phyloP scores from a whole-genome alignment of 2,113 vertebrate genomes.

The Dasypus novemcinctus region DNA sequence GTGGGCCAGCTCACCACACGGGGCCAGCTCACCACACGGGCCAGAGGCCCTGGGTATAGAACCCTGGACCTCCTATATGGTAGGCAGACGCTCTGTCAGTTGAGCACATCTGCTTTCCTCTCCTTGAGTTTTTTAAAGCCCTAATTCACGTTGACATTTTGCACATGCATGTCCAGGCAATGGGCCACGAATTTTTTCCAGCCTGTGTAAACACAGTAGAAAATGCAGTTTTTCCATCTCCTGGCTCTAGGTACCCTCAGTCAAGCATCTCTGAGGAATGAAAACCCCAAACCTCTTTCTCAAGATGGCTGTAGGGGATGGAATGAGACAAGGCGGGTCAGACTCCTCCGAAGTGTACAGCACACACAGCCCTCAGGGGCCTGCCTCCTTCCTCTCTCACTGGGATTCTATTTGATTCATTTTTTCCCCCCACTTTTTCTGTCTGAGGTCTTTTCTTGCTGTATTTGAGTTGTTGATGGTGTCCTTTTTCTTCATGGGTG shows the following conservation, averaged over 20 bases:
- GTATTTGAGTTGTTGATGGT: neutral
- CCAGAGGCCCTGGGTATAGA: too few relatives aligned
- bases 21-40: too few relatives aligned
- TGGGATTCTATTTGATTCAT: fast-evolving
- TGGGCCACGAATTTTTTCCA: fast-evolving
- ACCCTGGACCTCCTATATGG: too few relatives aligned
- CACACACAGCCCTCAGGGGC: fast-evolving
- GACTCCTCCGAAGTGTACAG: neutral
- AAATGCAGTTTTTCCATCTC: neutral
- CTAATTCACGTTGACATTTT: fast-evolving
- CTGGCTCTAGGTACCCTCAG: too few relatives aligned
- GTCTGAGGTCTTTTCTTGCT: neutral
- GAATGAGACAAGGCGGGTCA: fast-evolving
- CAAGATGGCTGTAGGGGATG: fast-evolving
- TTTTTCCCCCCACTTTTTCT: neutral
- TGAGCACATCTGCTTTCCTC: too few relatives aligned
- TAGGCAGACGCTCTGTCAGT: too few relatives aligned
- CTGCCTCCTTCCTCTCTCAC: fast-evolving
- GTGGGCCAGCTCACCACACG: too few relatives aligned
- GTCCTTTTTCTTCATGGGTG: neutral
- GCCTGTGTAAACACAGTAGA: fast-evolving
- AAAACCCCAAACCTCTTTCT: neutral
- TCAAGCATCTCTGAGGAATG: neutral
- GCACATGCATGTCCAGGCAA: neutral
- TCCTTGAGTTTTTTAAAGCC: neutral